Base-by-base conservation (phyloP, 2,797 vertebrate species). In the Enteromius thamalakanensis region DNA sequence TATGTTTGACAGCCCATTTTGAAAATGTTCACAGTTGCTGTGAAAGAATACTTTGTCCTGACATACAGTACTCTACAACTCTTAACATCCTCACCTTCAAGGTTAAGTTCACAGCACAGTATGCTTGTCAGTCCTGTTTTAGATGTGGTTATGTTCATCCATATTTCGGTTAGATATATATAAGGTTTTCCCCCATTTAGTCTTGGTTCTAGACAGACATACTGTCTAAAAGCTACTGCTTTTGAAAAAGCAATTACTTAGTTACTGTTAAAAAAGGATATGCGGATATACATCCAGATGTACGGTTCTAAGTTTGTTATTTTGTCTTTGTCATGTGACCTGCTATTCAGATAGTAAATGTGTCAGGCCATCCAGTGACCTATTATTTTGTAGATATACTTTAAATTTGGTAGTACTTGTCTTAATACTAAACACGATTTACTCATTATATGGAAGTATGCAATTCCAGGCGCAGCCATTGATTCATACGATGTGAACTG, bases 11-110 rank as follows among this genome's bases (percentile, higher is more conserved):
- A 26, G 32, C 19, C 23, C 53, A 11, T 26, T 47, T 58, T 71
- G 19, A 80, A 62, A 80, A 6, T 11, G 6, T 80, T 62, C 19
- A 29, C 42, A 7, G 19, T 72, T 71, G 37, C 23, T 15, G 53
- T 45, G 17, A 62, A 80, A 62, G 4, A 81, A 62, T 17, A 72
- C 40, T 72, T 34, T 80, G 68, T 49, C 79, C 8, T 81, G 4
- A 37, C 37, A 58, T 80, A 23, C 21, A 11, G 51, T 55, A 26
- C 67, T 80, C 10, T 29, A 55, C 51, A 71, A 42, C 51, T 14
- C 53, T 62, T 21, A 71, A 47, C 26, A 62, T 62, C 68, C 8
- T 72, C 40, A 23, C 23, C 53, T 40, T 71, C 19, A 70, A 42
- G 6, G 5, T 53, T 53, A 79, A 68, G n/a, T 70, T 71, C 51